These are phyloP conservation scores for Machaerirhynchus nigripectus DNA, from an alignment of 2,113 vertebrate genomes.

Conservation along the genomic window DNA sequence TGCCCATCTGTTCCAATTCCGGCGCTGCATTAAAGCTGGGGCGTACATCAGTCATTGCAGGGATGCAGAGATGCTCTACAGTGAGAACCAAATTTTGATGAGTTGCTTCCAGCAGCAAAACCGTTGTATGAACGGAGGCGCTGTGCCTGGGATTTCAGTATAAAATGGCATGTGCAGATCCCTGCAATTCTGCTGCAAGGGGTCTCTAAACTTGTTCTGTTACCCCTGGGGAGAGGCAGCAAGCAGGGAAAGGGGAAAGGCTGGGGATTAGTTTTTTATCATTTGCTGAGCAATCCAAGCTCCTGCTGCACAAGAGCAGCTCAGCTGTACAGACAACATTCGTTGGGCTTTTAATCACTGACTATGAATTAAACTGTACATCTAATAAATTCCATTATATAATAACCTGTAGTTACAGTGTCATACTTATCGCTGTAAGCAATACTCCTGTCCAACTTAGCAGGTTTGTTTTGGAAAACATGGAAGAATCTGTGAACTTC, in stretches of 20 bases:
- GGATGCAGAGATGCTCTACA: neutral
- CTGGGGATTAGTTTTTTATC: constrained; percentile 13
- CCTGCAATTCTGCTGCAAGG: neutral
- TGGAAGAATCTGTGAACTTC: constrained; percentile 19
- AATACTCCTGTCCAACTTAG: neutral
- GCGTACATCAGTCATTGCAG: neutral
- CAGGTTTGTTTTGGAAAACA: constrained; percentile 45
- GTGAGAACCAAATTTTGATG: neutral
- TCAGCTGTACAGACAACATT: constrained; percentile 37
- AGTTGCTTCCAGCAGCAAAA: neutral
- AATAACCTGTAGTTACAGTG: constrained; percentile 62
- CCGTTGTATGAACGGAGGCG: rapidly evolving
- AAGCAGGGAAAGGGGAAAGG: neutral
- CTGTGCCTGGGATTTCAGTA: neutral
- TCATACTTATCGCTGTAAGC: constrained; percentile 42
- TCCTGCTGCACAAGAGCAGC: constrained; percentile 55
- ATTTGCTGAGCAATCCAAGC: constrained; percentile 50
- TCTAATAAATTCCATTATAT: constrained; percentile 65
- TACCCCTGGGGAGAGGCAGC: neutral
- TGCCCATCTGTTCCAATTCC: neutral
- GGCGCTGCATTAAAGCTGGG: neutral
- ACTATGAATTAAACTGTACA: constrained; percentile 66
- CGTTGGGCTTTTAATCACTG: constrained; percentile 63
- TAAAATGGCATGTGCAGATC: neutral
- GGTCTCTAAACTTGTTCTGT: neutral